Conservation (phyloP, 2,797 vertebrate genomes). For the Parauchenoglanis punctatus region DNA sequence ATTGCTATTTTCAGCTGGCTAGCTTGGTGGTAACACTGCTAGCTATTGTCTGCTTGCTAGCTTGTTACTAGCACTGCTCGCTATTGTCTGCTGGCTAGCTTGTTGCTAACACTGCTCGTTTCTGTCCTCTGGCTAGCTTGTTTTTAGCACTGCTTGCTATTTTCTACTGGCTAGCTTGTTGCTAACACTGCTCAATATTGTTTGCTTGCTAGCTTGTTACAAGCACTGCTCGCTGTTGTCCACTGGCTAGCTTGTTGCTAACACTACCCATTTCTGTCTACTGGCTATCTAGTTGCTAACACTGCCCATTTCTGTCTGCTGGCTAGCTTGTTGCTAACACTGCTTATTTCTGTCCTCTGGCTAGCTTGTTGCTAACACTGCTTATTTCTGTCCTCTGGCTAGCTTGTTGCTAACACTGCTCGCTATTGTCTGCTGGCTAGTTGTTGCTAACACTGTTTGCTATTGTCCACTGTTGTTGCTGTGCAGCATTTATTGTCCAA, state of each 20-base stretch:
- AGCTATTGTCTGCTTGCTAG: not conserved
- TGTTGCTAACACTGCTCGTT: too few species aligned
- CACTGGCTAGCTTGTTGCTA: not conserved
- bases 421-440: not conserved
- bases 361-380: not conserved
- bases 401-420: not conserved
- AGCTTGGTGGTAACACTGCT: too few species aligned
- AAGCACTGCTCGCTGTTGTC: not conserved
- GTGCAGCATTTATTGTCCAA: not conserved
- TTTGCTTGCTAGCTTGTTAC: too few species aligned
- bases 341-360: not conserved
- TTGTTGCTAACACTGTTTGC: not conserved
- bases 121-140: too few species aligned
- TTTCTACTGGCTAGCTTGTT: too few species aligned
- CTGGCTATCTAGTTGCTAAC: not conserved
- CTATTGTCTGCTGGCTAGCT: not conserved
- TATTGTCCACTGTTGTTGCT: not conserved
- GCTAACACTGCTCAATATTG: too few species aligned
- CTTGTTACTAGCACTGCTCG: not conserved
- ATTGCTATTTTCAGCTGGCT: too few species aligned
- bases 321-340: not conserved
- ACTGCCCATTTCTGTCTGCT: not conserved
- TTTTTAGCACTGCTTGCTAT: too few species aligned
- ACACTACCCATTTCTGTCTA: not conserved
- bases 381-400: rapidly evolving